Conservation (phyloP, 1,140 invertebrate species). For the Pollicipes pollicipes region DNA sequence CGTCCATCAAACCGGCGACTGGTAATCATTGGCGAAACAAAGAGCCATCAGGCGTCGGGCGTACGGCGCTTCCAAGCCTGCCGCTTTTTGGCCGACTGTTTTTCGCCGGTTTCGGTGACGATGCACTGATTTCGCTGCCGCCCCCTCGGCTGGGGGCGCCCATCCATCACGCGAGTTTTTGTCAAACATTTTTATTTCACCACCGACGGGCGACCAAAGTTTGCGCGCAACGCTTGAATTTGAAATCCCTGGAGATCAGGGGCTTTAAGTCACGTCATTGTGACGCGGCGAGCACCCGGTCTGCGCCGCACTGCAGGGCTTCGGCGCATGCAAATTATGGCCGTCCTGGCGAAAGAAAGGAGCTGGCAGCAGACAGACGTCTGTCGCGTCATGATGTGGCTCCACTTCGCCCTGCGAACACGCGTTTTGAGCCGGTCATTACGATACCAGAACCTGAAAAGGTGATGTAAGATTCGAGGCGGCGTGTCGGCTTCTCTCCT, state of each 20-base stretch:
- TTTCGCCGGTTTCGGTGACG: not conserved
- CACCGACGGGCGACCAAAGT: not conserved
- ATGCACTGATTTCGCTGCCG: not conserved
- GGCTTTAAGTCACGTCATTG: not conserved
- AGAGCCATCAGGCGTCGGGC: not conserved
- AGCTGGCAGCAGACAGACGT: no score
- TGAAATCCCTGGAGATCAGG: not conserved
- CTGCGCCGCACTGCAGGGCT: not conserved
- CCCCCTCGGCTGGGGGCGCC: not conserved
- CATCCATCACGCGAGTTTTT: constrained; percentile 1
- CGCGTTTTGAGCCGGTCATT: no score
- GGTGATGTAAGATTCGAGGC: no score
- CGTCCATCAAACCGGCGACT: not conserved
- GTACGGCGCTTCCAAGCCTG: not conserved
- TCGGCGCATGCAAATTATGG: no score
- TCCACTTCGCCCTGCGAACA: no score
- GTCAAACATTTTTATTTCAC: not conserved
- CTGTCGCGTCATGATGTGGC: no score
- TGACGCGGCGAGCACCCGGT: not conserved
- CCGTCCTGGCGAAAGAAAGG: not conserved
- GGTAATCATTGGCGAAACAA: not conserved
- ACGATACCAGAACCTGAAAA: no score
- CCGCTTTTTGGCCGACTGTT: not conserved
- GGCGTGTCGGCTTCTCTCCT: no score
- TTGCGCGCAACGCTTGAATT: not conserved